Evolutionary conservation across 2,113 vertebrate species (phyloP).

Genomic region (Spilogale gracilis): DNA sequence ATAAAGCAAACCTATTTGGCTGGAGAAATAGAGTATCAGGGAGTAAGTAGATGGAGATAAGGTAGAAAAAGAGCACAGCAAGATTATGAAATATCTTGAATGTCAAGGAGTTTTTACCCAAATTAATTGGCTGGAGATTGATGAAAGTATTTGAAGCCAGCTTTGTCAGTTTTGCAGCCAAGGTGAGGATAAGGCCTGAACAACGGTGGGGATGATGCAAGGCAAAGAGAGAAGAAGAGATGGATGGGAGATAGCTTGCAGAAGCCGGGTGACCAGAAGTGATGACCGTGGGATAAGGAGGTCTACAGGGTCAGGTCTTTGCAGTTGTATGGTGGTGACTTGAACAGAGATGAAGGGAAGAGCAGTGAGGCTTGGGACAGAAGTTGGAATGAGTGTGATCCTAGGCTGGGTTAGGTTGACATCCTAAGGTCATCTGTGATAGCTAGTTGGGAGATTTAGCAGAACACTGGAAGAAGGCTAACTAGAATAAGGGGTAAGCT

Average conservation of each 20-base stretch:
- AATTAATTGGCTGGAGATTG: background rate
- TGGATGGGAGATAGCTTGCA: background rate
- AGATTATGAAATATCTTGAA: background rate
- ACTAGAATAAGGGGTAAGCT: background rate
- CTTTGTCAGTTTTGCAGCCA: background rate
- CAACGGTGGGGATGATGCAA: background rate
- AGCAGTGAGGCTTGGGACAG: background rate
- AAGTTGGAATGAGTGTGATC: background rate
- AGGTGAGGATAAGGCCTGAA: background rate
- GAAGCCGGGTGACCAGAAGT: background rate
- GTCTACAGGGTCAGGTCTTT: background rate
- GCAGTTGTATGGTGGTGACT: background rate
- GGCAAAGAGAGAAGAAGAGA: background rate
- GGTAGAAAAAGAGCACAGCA: background rate
- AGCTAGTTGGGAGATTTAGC: background rate
- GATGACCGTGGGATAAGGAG: background rate
- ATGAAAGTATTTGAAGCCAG: background rate
- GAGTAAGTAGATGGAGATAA: background rate
- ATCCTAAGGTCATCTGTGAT: background rate
- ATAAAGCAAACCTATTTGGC: background rate
- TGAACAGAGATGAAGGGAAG: background rate
- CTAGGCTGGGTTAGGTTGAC: background rate
- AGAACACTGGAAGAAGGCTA: background rate
- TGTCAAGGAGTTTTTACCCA: background rate
- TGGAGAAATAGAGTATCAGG: background rate